These are phyloP conservation scores for Pinctada fucata DNA, from an alignment of 2,888 invertebrate species.

Conservation along the genomic window DNA sequence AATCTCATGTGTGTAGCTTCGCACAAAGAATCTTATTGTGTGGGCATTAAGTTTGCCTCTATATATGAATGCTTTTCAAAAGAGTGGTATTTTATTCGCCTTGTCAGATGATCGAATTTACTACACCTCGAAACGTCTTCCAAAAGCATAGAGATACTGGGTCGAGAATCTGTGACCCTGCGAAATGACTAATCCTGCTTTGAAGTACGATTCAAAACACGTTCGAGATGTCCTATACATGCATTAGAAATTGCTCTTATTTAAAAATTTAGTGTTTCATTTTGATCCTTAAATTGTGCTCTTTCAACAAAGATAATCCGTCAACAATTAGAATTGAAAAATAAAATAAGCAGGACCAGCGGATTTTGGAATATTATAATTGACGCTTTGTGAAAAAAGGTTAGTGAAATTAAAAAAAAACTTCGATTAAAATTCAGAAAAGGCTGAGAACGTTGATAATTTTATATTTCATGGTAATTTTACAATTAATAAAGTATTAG, in stretches of 20 bases:
- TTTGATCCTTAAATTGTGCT: no score
- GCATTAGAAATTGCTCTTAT: no score
- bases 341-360: no score
- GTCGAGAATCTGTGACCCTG: not conserved
- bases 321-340: no score
- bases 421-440: no score
- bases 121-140: not conserved
- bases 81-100: not conserved
- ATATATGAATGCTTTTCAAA: not conserved
- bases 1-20: not conserved
- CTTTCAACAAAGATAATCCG: no score
- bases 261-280: no score
- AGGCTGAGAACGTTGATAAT: no score
- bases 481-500: not conserved
- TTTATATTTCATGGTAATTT: constrained; percentile 1
- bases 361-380: no score
- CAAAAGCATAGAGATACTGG: not conserved
- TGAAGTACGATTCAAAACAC: not conserved
- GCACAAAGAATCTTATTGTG: not conserved
- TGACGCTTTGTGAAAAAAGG: no score
- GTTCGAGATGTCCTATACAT: not conserved
- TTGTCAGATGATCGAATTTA: not conserved
- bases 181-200: not conserved
- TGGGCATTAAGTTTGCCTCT: not conserved
- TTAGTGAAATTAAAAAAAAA: no score